A percentile compares a stretch with the other conserved stretches of the same genome.
These are phyloP conservation scores for Threskiornis aethiopicus DNA, from an alignment of 2,797 vertebrate genomes.

Conservation along the genomic window DNA sequence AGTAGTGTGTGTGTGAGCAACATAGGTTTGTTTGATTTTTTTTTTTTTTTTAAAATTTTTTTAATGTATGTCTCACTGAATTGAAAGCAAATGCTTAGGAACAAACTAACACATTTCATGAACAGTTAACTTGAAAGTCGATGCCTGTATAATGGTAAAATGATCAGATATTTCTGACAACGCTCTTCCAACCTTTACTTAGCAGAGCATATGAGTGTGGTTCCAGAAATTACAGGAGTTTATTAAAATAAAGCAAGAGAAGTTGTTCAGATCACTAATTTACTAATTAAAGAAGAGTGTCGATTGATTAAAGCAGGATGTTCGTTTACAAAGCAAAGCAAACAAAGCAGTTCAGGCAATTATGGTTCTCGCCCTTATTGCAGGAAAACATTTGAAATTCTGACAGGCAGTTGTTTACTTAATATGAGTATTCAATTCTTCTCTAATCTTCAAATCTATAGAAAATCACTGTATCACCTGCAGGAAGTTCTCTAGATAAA, in stretches of 20 bases:
- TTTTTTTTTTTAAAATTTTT: too few species aligned
- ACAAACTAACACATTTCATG: neutral
- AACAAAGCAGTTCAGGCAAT: neutral
- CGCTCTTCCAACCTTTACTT: neutral
- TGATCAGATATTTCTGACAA: neutral
- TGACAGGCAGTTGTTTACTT: constrained; percentile 3
- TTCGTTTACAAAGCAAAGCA: neutral
- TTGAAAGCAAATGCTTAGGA: neutral
- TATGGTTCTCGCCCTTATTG: neutral
- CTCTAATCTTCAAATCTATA: neutral
- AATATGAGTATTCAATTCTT: neutral
- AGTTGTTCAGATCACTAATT: neutral
- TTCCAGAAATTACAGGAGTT: neutral
- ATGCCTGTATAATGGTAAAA: neutral
- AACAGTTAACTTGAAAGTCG: neutral
- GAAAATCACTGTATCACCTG: neutral
- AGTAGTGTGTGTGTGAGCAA: neutral
- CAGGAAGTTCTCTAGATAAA: constrained; percentile 3
- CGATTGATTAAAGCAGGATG: neutral
- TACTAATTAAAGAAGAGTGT: constrained; percentile 1
- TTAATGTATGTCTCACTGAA: neutral
- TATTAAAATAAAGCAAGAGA: neutral
- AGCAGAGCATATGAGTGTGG: neutral
- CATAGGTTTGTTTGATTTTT: rapidly evolving
- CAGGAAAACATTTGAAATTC: neutral